A percentile compares a stretch with the other conserved stretches of the same genome.
Conservation (phyloP, 2,888 invertebrate species). For the Pristionchus mayeri region DNA sequence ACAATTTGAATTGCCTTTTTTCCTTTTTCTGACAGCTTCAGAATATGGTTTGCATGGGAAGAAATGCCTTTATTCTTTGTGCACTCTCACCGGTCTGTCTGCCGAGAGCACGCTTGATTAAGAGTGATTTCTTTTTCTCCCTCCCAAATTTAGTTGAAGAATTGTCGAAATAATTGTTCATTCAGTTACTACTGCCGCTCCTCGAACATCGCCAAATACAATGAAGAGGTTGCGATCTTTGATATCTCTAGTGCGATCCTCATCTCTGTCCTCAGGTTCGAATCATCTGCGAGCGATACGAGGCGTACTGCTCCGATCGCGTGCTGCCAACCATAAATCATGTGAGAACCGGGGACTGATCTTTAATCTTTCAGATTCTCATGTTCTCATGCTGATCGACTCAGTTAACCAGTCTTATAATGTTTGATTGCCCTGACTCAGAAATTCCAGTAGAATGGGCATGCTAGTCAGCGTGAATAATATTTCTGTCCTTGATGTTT, state of each 20-base stretch:
- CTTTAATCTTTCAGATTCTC: background rate
- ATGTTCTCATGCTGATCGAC: no score
- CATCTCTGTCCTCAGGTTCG: constrained; percentile 55
- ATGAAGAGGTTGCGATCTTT: constrained; percentile 59
- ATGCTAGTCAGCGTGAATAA: no score
- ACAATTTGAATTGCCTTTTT: no score
- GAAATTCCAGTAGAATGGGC: no score
- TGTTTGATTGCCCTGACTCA: no score
- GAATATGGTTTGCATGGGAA: no score
- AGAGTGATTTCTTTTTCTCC: no score
- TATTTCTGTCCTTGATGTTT: background rate
- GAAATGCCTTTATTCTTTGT: no score
- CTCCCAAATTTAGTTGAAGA: background rate
- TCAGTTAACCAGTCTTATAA: no score
- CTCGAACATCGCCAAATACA: constrained; percentile 71
- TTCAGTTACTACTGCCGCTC: constrained; percentile 67
- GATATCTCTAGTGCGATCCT: background rate
- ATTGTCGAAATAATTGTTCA: background rate
- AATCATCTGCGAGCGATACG: constrained; percentile 70
- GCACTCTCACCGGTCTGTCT: no score
- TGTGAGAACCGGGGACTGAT: constrained; percentile 50
- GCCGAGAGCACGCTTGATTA: no score
- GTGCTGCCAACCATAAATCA: constrained; percentile 70
- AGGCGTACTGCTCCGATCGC: constrained; percentile 68
- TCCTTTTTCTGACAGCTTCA: no score